Evolutionary conservation across 2,888 invertebrate species (phyloP).

Genomic region (Euphydryas editha): DNA sequence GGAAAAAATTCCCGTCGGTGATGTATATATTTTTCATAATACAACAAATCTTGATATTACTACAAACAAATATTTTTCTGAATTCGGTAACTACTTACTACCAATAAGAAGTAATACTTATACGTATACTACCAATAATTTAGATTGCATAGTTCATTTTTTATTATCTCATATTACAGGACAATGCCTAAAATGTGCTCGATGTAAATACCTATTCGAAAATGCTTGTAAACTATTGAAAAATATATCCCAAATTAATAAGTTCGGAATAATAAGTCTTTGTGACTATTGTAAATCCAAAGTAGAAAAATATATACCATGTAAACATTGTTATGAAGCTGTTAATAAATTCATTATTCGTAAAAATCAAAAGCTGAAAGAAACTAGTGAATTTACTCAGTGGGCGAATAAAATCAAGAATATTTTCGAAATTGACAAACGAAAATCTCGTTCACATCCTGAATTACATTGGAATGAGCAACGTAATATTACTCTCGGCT

Average conservation of each 20-base stretch:
- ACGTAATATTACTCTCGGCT: neutral
- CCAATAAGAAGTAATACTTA: neutral
- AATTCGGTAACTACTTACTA: conserved; percentile 49
- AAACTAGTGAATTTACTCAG: conserved; percentile 7
- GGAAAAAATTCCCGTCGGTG: conserved; percentile 27
- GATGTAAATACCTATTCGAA: conserved; percentile 59
- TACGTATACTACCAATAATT: neutral
- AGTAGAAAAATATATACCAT: conserved; percentile 45
- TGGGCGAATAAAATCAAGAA: conserved; percentile 13
- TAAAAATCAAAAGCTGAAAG: conserved; percentile 25
- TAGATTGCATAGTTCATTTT: neutral
- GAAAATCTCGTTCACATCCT: conserved; percentile 1
- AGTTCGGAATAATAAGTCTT: conserved; percentile 54
- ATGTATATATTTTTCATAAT: conserved; percentile 56
- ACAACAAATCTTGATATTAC: conserved; percentile 47
- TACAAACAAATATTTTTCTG: conserved; percentile 46
- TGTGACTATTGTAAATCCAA: conserved; percentile 61
- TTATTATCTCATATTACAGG: conserved; percentile 46
- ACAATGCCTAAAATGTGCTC: conserved; percentile 55
- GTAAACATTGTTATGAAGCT: conserved; percentile 58
- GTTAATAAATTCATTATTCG: conserved; percentile 51
- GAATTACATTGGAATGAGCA: conserved; percentile 5
- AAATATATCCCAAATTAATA: conserved; percentile 49
- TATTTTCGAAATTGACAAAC: neutral
- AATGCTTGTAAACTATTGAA: conserved; percentile 54